phyloP scores from a whole-genome alignment of 2,888 invertebrate genomes.

The Agriopis leucophaearia region DNA sequence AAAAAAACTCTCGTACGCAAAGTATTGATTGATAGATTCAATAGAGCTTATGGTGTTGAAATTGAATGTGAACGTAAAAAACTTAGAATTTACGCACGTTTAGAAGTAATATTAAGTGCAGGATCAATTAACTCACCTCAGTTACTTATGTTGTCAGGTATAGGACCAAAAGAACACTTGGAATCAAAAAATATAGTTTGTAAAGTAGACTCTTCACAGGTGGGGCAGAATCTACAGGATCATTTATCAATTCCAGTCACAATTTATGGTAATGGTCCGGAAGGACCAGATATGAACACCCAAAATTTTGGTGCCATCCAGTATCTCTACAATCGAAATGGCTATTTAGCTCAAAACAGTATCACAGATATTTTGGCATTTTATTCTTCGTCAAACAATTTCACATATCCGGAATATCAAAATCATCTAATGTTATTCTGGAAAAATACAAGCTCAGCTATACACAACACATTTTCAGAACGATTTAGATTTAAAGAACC shows the following conservation, averaged over 20 bases:
- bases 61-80: slow-evolving; percentile 54
- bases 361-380: slow-evolving; percentile 83
- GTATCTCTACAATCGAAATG: slow-evolving; percentile 83
- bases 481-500: slow-evolving; percentile 62
- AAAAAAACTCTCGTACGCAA: slow-evolving; percentile 80
- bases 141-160: slow-evolving; percentile 81
- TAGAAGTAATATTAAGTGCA: slow-evolving; percentile 80
- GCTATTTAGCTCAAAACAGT: slow-evolving; percentile 75
- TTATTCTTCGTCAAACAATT: slow-evolving; percentile 57
- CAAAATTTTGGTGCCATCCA: slow-evolving; percentile 64
- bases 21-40: slow-evolving; percentile 76
- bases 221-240: slow-evolving; percentile 85
- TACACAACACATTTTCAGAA: slow-evolving; percentile 2
- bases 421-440: slow-evolving; percentile 52
- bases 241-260: slow-evolving; percentile 73
- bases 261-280: slow-evolving; percentile 63
- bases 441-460: slow-evolving; percentile 63
- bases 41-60: slow-evolving; percentile 72
- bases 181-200: slow-evolving; percentile 64
- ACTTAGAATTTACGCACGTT: slow-evolving; percentile 55
- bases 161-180: slow-evolving; percentile 76
- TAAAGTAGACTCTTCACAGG: slow-evolving; percentile 71
- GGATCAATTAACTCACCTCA: slow-evolving; percentile 82
- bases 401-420: slow-evolving; percentile 65
- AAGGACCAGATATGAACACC: slow-evolving; percentile 51